phyloP scores from a whole-genome alignment of 2,113 vertebrate species.

The Centropus bengalensis region DNA sequence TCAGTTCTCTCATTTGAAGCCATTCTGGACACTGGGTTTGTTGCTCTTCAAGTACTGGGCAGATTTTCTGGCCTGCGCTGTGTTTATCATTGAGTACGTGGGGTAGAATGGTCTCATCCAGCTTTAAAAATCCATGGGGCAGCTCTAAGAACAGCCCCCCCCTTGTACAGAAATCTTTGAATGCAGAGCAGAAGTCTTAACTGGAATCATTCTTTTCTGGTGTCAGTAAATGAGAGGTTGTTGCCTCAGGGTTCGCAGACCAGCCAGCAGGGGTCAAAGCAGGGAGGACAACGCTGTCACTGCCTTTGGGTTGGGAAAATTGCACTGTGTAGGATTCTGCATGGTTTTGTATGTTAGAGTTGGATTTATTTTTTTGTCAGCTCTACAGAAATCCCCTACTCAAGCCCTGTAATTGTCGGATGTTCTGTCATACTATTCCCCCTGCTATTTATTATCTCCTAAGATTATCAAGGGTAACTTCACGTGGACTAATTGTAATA shows the following conservation, averaged over 20 bases:
- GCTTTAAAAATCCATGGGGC: not conserved
- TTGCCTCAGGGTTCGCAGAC: not conserved
- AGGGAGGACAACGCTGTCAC: not conserved
- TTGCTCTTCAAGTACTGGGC: not conserved
- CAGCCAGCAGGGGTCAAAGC: not conserved
- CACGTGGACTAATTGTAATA: slow-evolving; percentile 53
- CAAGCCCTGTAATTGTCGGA: slow-evolving; percentile 22
- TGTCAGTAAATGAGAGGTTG: not conserved
- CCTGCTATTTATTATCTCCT: slow-evolving; percentile 25
- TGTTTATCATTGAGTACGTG: not conserved
- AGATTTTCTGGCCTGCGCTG: rapidly evolving
- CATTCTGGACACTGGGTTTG: not conserved
- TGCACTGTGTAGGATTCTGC: not conserved
- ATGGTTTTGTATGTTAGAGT: not conserved
- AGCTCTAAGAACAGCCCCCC: not conserved
- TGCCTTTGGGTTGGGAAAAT: not conserved
- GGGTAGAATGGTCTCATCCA: not conserved
- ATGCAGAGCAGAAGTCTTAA: not conserved
- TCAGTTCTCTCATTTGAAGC: not conserved
- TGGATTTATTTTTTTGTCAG: not conserved
- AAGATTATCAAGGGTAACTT: slow-evolving; percentile 58
- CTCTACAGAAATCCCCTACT: slow-evolving; percentile 1
- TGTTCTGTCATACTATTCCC: not conserved
- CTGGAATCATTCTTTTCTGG: not conserved
- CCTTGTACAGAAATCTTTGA: not conserved